Evolutionary conservation across 2,888 invertebrate genomes (phyloP), one percentile per base, ranked within the genome.

Genomic region (Seira sanloemensis): DNA sequence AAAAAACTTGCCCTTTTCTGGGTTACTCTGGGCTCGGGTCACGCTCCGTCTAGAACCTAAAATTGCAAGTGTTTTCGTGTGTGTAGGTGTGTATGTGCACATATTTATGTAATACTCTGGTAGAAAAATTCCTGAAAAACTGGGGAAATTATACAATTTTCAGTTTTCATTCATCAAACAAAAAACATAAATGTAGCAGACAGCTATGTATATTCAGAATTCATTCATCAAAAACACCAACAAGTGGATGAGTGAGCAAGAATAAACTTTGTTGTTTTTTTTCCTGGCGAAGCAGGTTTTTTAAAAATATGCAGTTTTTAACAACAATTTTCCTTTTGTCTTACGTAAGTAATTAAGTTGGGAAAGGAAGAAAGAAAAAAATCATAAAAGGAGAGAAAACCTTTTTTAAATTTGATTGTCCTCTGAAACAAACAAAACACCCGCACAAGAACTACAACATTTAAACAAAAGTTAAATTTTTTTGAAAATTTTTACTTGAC

Each of bases 401-500:
- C 50, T 50, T n/a, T n/a, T n/a, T n/a, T n/a, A n/a, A n/a, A n/a
- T n/a, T n/a, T n/a, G n/a, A n/a, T n/a, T n/a, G n/a, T n/a, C n/a
- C 2, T 7, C 12, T 9, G 37, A 26, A 69, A 19, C 19, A 27
- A 19, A 18, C 50, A 62, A 37, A 26, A 25, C 74, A 74, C 74
- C 73, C 74, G 65, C 74, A 65, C 65, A 73, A 77, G 25, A 21
- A 71, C 27, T 62, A 76, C 66, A 78, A 16, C 68, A 65, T n/a
- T 50, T 50, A n/a, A 71, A 77, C 12, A 62, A 69, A 27, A 79
- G 27, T 21, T 72, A 66, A 26, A 75, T 71, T 74, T 83, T 78
- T 84, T 78, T 84, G 84, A 84, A 84, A 84, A 84, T n/a, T n/a
- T n/a, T n/a, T n/a, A 84, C 78, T 78, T 69, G 75, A 69, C 78